phyloP scores from a whole-genome alignment of 2,113 vertebrate genomes.

The Nematolebias whitei region DNA sequence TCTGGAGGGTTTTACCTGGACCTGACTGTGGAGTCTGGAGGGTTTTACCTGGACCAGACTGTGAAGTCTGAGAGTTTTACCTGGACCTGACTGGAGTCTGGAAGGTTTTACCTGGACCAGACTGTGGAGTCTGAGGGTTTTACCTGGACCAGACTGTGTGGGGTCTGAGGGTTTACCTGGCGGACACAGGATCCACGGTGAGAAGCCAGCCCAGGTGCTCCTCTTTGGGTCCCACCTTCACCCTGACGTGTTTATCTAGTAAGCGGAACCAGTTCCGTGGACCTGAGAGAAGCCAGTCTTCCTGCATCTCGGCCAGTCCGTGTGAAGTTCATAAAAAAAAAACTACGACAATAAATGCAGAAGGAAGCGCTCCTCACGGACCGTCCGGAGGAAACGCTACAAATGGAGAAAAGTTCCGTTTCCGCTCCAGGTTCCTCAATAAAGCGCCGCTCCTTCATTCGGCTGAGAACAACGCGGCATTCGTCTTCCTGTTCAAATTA shows the following conservation, averaged over 20 bases:
- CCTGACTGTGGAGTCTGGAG: too few species aligned
- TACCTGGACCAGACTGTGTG: neutral
- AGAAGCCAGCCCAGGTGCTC: slow-evolving; percentile 86
- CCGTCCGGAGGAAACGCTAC: neutral
- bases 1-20: too few species aligned
- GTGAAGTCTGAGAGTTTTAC: too few species aligned
- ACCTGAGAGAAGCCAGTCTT: slow-evolving; percentile 65
- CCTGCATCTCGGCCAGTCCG: slow-evolving; percentile 28
- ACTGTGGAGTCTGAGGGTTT: too few species aligned
- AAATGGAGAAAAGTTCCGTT: neutral
- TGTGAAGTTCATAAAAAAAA: too few species aligned
- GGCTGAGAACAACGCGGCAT: neutral
- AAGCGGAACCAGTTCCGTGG: slow-evolving; percentile 85
- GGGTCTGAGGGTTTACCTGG: slow-evolving; percentile 75
- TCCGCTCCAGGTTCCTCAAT: neutral
- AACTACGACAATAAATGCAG: too few species aligned
- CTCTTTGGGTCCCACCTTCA: slow-evolving; percentile 80
- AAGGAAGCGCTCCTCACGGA: too few species aligned
- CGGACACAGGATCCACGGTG: slow-evolving; percentile 91
- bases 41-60: too few species aligned
- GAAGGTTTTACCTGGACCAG: too few species aligned
- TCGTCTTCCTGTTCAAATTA: neutral
- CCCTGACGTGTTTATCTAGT: slow-evolving; percentile 86
- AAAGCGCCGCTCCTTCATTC: neutral
- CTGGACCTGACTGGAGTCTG: too few species aligned